Conservation (phyloP, 2,888 invertebrate genomes). For the Ophion obscuratus region DNA sequence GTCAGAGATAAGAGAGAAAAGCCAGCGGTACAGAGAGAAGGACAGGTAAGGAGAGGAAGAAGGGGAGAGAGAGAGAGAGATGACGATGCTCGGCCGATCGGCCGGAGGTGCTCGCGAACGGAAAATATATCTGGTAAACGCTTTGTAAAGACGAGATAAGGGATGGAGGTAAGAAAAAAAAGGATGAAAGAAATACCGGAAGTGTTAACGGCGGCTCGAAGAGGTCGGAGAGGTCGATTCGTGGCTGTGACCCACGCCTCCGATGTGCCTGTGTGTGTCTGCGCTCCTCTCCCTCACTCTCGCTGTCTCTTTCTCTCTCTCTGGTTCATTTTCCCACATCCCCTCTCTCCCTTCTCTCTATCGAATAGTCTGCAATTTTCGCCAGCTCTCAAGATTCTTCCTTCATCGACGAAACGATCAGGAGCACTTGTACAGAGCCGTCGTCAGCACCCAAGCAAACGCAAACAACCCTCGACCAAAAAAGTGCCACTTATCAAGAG, state of each 20-base stretch:
- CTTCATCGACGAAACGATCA: too few relatives aligned
- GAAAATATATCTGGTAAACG: conserved; percentile 53
- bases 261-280: conserved; percentile 62
- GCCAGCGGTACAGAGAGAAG: conserved; percentile 14
- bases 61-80: neutral
- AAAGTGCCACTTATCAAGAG: too few relatives aligned
- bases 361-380: neutral
- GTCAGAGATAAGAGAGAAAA: conserved; percentile 71
- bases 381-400: too few relatives aligned
- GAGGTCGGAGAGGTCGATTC: conserved; percentile 78
- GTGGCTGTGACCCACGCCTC: conserved; percentile 78
- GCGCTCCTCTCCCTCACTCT: conserved; percentile 1
- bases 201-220: conserved; percentile 64
- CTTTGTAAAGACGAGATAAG: conserved; percentile 42
- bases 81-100: conserved; percentile 25
- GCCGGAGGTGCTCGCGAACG: conserved; percentile 22
- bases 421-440: too few relatives aligned
- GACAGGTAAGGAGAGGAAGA: neutral
- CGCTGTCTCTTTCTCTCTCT: conserved; percentile 1
- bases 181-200: conserved; percentile 59
- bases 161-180: conserved; percentile 45
- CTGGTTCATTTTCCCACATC: neutral
- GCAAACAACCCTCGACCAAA: too few relatives aligned
- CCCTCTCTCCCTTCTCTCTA: neutral
- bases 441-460: too few relatives aligned